phyloP scores from a whole-genome alignment of 37 sponge, comb jelly and placozoan species.

The Bolinopsis microptera region DNA sequence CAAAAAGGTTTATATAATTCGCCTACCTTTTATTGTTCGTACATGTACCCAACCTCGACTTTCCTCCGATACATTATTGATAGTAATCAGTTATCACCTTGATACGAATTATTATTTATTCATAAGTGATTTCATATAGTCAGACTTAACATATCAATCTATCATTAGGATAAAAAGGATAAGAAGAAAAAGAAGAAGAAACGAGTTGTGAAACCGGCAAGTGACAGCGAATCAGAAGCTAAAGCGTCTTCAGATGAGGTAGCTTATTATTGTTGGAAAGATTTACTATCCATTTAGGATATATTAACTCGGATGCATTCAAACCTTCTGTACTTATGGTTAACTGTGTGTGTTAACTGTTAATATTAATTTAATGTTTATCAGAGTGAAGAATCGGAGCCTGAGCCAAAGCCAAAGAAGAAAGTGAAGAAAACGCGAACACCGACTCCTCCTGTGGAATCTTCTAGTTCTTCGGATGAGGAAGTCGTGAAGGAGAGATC shows the following conservation, averaged over 20 bases:
- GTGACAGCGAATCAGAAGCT: constrained; percentile 24
- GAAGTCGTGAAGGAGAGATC: background rate
- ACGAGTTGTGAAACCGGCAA: background rate
- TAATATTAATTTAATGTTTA: too few relatives aligned
- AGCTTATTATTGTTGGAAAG: too few relatives aligned
- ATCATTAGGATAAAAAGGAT: constrained; percentile 55
- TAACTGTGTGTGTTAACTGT: too few relatives aligned
- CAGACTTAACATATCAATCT: too few relatives aligned
- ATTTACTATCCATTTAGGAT: too few relatives aligned
- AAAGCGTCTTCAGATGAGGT: background rate
- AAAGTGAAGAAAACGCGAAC: constrained; percentile 6
- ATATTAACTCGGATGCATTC: too few relatives aligned
- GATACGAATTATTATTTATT: too few relatives aligned
- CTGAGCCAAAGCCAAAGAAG: background rate
- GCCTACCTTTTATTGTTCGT: background rate
- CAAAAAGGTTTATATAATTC: background rate
- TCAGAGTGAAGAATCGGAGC: constrained; percentile 16
- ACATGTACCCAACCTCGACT: too few relatives aligned
- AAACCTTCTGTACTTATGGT: too few relatives aligned
- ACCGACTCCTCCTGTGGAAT: constrained; percentile 9
- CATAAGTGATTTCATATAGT: too few relatives aligned
- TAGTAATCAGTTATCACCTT: too few relatives aligned
- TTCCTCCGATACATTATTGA: too few relatives aligned
- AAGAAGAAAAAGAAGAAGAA: constrained; percentile 64
- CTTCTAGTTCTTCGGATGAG: constrained; percentile 51